Conservation (phyloP, 2,797 vertebrate genomes). For the Sebastes reedi region DNA sequence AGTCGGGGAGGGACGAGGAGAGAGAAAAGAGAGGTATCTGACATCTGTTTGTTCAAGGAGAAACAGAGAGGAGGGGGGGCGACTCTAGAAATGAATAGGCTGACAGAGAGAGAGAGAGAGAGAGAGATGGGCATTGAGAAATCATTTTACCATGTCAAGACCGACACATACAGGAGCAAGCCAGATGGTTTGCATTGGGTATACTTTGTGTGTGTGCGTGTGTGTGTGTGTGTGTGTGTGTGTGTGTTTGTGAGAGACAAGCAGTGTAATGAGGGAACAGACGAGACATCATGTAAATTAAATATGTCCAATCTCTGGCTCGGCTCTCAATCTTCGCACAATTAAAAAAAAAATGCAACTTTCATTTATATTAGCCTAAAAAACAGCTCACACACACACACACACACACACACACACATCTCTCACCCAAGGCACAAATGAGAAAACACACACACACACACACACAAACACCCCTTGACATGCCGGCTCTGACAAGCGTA, state of each 20-base stretch:
- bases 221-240: slow-evolving; percentile 30
- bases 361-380: slow-evolving; percentile 93
- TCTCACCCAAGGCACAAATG: slow-evolving; percentile 52
- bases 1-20: slow-evolving; percentile 38
- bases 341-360: slow-evolving; percentile 82
- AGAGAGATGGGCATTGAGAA: slow-evolving; percentile 69
- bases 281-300: slow-evolving; percentile 99
- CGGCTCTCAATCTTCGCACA: slow-evolving; percentile 90
- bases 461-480: slow-evolving; percentile 69
- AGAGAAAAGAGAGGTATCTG: slow-evolving; percentile 62
- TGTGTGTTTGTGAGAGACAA: slow-evolving; percentile 44
- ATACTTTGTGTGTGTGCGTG: slow-evolving; percentile 29
- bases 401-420: slow-evolving; percentile 33
- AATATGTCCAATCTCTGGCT: slow-evolving; percentile 98
- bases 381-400: slow-evolving; percentile 12
- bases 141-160: slow-evolving; percentile 71
- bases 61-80: slow-evolving; percentile 53
- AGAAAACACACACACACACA: slow-evolving; percentile 56
- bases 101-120: slow-evolving; percentile 58
- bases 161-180: slow-evolving; percentile 58
- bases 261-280: slow-evolving; percentile 96
- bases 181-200: slow-evolving; percentile 73
- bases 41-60: slow-evolving; percentile 80
- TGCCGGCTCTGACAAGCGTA: slow-evolving; percentile 93
- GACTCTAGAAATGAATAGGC: slow-evolving; percentile 57